These are phyloP conservation scores for Notamacropus eugenii DNA, from an alignment of 2,797 vertebrate genomes.

Conservation along the genomic window DNA sequence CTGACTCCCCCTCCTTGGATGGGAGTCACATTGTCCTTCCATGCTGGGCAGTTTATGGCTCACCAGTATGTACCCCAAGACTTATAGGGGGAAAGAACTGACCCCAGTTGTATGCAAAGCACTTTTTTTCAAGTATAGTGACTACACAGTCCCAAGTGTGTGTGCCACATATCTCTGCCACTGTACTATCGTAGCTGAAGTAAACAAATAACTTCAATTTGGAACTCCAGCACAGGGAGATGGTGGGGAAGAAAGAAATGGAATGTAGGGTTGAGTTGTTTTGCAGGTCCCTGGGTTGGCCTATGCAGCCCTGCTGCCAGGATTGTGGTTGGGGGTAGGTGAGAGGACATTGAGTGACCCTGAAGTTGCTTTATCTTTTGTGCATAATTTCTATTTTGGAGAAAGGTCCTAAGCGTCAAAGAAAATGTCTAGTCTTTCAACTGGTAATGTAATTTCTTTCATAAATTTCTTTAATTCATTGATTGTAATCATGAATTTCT, in stretches of 20 bases:
- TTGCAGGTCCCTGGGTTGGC: neutral
- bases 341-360: neutral
- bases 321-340: neutral
- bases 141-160: neutral
- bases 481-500: too few species aligned
- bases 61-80: neutral
- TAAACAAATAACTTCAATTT: neutral
- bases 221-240: neutral
- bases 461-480: too few species aligned
- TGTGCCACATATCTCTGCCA: neutral
- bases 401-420: neutral
- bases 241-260: neutral
- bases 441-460: neutral
- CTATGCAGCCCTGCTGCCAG: neutral
- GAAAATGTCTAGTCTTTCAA: neutral
- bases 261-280: neutral
- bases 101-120: neutral
- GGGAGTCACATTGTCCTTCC: neutral
- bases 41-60: neutral
- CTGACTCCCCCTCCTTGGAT: neutral
- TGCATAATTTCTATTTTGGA: neutral
- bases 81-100: neutral
- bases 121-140: neutral
- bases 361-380: neutral
- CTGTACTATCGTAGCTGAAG: neutral